Evolutionary conservation across 2,888 invertebrate genomes (phyloP).

Genomic region (Parnassius smintheus): DNA sequence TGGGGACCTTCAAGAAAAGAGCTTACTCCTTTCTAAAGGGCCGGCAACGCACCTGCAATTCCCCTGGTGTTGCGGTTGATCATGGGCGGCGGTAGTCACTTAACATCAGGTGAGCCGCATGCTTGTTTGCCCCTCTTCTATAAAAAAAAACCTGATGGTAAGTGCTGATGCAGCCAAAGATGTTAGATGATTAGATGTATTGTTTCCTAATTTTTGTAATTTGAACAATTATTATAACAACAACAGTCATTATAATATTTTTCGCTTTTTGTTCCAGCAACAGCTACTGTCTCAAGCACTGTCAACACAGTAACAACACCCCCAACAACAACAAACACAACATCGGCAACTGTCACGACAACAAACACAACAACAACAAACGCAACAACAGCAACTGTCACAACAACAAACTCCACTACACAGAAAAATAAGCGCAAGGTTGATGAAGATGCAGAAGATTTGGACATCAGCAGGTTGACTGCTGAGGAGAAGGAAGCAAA

Average conservation of each 20-base stretch:
- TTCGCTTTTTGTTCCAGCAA: conserved; percentile 24
- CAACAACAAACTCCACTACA: conserved; percentile 21
- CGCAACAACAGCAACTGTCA: conserved; percentile 30
- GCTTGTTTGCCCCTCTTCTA: too few relatives aligned
- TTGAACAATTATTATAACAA: neutral
- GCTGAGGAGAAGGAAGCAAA: conserved; percentile 55
- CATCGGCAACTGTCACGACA: conserved; percentile 6
- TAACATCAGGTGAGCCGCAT: too few relatives aligned
- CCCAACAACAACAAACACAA: neutral
- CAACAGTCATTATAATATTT: neutral
- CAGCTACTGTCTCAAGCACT: conserved; percentile 20
- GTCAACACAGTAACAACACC: conserved; percentile 15
- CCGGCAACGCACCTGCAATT: too few relatives aligned
- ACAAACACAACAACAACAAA: conserved; percentile 16
- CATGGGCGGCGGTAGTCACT: too few relatives aligned
- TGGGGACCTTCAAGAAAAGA: too few relatives aligned
- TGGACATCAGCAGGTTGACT: conserved; percentile 44
- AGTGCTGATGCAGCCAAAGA: too few relatives aligned
- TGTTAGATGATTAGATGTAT: too few relatives aligned
- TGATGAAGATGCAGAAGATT: conserved; percentile 40
- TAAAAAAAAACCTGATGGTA: too few relatives aligned
- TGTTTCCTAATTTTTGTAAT: too few relatives aligned
- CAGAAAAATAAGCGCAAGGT: conserved; percentile 32
- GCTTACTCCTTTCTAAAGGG: too few relatives aligned
- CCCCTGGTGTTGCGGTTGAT: too few relatives aligned